These are phyloP conservation scores for Pristionchus maxplancki DNA, from an alignment of 2,888 invertebrate genomes.

Conservation along the genomic window DNA sequence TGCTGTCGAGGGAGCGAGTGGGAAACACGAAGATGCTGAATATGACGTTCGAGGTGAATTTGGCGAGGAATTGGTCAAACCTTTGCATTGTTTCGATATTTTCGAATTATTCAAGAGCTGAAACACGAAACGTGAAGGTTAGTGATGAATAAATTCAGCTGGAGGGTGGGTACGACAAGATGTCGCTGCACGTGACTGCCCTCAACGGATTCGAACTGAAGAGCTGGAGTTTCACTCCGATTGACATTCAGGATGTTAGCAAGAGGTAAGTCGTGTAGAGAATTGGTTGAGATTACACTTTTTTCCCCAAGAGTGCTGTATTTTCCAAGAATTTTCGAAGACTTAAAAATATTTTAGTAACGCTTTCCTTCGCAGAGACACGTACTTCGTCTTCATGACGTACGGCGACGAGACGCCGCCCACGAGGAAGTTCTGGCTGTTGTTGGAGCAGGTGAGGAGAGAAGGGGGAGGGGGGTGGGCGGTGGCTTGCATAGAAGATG, in stretches of 20 bases:
- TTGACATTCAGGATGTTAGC: slow-evolving; percentile 58
- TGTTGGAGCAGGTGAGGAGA: slow-evolving; percentile 67
- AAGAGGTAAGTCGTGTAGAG: not conserved
- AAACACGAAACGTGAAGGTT: too few relatives aligned
- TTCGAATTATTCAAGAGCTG: too few relatives aligned
- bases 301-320: too few relatives aligned
- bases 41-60: slow-evolving; percentile 71
- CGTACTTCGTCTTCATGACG: slow-evolving; percentile 76
- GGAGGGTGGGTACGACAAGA: slow-evolving; percentile 74
- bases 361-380: slow-evolving; percentile 55
- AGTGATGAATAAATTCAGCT: too few relatives aligned
- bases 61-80: too few relatives aligned
- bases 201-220: slow-evolving; percentile 68
- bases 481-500: too few relatives aligned
- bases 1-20: slow-evolving; percentile 62
- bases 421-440: slow-evolving; percentile 71
- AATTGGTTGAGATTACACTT: too few relatives aligned
- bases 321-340: too few relatives aligned
- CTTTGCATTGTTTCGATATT: too few relatives aligned
- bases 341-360: not conserved
- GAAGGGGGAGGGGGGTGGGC: not conserved
- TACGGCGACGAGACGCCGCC: slow-evolving; percentile 72
- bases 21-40: slow-evolving; percentile 63
- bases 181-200: slow-evolving; percentile 76
- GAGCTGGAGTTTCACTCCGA: slow-evolving; percentile 58